Base-by-base conservation (phyloP, 2,888 invertebrate species). In the Camponotus fellah region DNA sequence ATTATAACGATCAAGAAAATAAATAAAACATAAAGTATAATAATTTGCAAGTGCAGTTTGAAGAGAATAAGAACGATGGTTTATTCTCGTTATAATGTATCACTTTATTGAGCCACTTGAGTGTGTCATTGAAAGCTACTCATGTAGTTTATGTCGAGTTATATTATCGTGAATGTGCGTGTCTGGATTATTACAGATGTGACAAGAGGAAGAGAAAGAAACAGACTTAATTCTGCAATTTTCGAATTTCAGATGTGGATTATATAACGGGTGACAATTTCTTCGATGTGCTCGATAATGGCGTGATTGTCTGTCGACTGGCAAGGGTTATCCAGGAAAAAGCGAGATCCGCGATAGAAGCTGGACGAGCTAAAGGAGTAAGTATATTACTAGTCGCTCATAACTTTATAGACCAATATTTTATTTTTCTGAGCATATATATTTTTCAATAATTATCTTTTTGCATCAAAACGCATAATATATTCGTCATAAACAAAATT, bases 261-360 rank as follows among this genome's bases (percentile, higher is more conserved):
- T 97, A 97, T 93, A 95, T 98, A 89, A 97, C 96, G 0, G 97
- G 97, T 2, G 97, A 97, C 88, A 98, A 97, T 94, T 97, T 98
- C 93, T 96, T 98, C 94, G 97, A 97, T 89, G 97, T 97, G 86
- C 94, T 98, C 94, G 98, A 98, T 95, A 98, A 98, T 94, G 98
- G 98, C 62, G 98, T 97, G 1, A 96, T 97, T 89, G 95, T 98
- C 74, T 98, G 98, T 94, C 97, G 97, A 93, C 95, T 98, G 92
- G 98, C 98, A 0, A 96, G 97, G 91, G 95, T 97, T 88, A 97
- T 98, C 87, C 97, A 97, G 93, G 97, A 97, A 90, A 96, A 96
- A 89, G 98, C 98, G 14, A 96, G 97, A 91, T 96, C 96, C 74
- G 96, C 97, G 26, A 95, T 97, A 43, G 96, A 96, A 88, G 95